phyloP scores from a whole-genome alignment of 2,113 vertebrate species.

The Rallus limicola region DNA sequence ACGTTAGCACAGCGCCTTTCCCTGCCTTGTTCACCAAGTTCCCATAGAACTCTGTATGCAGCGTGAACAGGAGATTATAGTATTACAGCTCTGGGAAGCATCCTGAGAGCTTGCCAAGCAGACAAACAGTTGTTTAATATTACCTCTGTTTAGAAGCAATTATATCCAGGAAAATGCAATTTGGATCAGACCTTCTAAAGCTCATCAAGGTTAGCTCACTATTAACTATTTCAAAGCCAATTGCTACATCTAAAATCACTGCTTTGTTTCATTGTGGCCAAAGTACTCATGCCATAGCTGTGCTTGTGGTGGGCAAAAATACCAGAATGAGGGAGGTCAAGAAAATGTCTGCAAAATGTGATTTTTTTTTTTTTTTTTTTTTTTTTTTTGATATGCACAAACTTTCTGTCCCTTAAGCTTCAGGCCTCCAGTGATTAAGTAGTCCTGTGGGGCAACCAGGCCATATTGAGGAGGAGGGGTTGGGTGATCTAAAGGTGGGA shows the following conservation, averaged over 20 bases:
- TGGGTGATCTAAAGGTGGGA: background rate
- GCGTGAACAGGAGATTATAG: background rate
- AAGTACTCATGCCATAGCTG: fast-evolving
- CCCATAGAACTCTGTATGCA: background rate
- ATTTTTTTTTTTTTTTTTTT: background rate
- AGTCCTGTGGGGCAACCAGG: background rate
- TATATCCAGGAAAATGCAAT: background rate
- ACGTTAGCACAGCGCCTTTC: background rate
- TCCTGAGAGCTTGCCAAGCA: background rate
- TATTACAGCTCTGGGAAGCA: background rate
- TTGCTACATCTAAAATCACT: background rate
- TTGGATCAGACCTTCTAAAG: background rate
- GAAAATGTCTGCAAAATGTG: background rate
- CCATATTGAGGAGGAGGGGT: background rate
- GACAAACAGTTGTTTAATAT: conserved; percentile 15
- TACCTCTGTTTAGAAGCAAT: background rate
- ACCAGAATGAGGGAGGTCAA: background rate
- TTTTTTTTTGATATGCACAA: background rate
- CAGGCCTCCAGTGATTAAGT: background rate
- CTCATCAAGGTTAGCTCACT: background rate
- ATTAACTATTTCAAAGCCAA: background rate
- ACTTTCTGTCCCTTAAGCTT: background rate
- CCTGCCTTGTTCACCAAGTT: background rate
- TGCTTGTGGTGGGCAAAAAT: background rate
- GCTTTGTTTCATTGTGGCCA: background rate